Conservation (phyloP, 2,113 vertebrate genomes). For the human region GRCh38 chr2:144413001-144413500, state of each 20-base stretch:
- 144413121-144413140: conserved; percentile 33
- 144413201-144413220: neutral
- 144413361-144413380: conserved; percentile 90
- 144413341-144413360: conserved; percentile 87
- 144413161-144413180: conserved; percentile 52
- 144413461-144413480: conserved; percentile 84
- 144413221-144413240: conserved; percentile 78
- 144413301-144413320: conserved; percentile 71
- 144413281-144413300: conserved; percentile 47
- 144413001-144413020: conserved; percentile 4
- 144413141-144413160: conserved; percentile 27
- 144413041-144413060: neutral
- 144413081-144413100: conserved; percentile 46
- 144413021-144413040: conserved; percentile 21
- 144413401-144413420: conserved; percentile 85
- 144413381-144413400: conserved; percentile 83
- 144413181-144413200: conserved; percentile 37
- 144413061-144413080: conserved; percentile 1
- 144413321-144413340: conserved; percentile 76
- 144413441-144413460: conserved; percentile 81
- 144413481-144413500: conserved; percentile 80
- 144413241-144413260: conserved; percentile 51
- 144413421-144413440: conserved; percentile 86
- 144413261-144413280: neutral
- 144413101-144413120: conserved; percentile 22